phyloP scores from a whole-genome alignment of 2,797 vertebrate genomes.

The Gallinago stenura region DNA sequence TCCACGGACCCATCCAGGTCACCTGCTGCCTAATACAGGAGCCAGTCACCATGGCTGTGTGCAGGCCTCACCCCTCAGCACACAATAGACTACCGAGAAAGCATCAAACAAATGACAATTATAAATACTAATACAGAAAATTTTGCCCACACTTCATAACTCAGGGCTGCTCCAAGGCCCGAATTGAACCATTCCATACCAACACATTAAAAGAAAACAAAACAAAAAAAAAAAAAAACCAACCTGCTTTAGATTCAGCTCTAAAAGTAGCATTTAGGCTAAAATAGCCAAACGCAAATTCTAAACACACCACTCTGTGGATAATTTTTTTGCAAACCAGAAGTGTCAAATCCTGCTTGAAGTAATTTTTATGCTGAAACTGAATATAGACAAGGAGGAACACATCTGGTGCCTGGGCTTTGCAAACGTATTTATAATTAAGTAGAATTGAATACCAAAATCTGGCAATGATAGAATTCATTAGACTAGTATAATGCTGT shows the following conservation, averaged over 20 bases:
- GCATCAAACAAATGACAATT: background rate
- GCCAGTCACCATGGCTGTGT: background rate
- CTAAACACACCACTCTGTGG: background rate
- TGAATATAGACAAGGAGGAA: constrained; percentile 35
- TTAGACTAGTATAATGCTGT: constrained; percentile 45
- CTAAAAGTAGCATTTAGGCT: background rate
- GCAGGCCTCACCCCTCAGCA: background rate
- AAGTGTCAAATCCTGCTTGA: constrained; percentile 13
- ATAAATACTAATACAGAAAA: background rate
- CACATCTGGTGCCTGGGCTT: constrained; percentile 57
- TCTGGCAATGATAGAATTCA: constrained; percentile 53
- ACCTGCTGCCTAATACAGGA: background rate
- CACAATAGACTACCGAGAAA: background rate
- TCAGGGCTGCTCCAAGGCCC: background rate
- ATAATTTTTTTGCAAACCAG: background rate
- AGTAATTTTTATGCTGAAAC: constrained; percentile 30
- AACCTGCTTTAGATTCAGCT: background rate
- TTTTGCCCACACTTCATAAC: background rate
- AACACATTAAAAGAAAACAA: background rate
- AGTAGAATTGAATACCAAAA: constrained; percentile 57
- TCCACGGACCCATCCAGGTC: accelerated
- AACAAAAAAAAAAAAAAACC: background rate
- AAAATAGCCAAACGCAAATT: constrained; percentile 15
- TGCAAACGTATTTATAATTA: constrained; percentile 53
- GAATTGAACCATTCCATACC: background rate